phyloP scores from a whole-genome alignment of 2,113 vertebrate species.

The Mastomys coucha region DNA sequence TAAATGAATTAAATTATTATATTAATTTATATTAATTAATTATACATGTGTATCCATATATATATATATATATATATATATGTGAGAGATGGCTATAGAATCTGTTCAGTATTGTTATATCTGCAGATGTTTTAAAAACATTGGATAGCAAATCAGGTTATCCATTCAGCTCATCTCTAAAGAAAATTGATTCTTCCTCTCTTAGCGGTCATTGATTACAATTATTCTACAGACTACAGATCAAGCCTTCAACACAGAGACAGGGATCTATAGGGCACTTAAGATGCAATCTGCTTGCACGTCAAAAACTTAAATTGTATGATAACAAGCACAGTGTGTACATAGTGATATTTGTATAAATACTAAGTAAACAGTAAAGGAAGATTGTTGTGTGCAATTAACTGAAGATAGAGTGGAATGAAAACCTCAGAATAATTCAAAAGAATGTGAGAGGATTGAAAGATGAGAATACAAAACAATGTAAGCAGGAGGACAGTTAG shows the following conservation, averaged over 20 bases:
- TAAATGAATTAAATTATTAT: too few relatives aligned
- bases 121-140: background rate
- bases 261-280: background rate
- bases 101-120: background rate
- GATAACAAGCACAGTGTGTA: too few relatives aligned
- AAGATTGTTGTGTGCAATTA: background rate
- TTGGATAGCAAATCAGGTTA: too few relatives aligned
- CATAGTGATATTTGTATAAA: background rate
- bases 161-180: background rate
- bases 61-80: background rate
- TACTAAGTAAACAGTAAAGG: background rate
- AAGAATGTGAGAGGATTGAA: background rate
- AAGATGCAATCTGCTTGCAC: background rate
- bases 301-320: too few relatives aligned
- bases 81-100: background rate
- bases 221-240: background rate
- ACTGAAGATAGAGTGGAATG: background rate
- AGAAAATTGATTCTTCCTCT: background rate
- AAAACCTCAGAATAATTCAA: background rate
- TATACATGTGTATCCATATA: background rate
- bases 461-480: background rate
- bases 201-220: background rate
- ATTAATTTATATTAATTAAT: background rate
- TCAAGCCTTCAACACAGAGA: background rate
- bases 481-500: background rate